phyloP scores from a whole-genome alignment of 2,113 vertebrate species.

The Ceratotherium simum region DNA sequence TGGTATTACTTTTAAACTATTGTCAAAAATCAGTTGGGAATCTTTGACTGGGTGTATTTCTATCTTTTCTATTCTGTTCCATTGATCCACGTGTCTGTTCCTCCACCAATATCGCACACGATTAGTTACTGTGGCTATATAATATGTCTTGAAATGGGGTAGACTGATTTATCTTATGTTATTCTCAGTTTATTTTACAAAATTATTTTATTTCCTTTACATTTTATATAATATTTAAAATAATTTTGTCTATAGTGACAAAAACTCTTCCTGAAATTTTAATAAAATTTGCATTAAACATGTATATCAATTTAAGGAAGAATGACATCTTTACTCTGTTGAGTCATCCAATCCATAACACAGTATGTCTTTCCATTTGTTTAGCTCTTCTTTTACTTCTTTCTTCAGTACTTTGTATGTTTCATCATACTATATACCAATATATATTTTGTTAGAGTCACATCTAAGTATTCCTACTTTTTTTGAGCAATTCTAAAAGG shows the following conservation, averaged over 20 bases:
- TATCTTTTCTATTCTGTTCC: neutral
- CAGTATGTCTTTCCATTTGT: no score
- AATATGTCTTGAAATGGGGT: neutral
- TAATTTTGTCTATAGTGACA: neutral
- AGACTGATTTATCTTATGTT: neutral
- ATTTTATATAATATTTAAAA: neutral
- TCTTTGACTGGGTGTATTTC: neutral
- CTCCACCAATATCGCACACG: neutral
- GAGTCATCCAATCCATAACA: no score
- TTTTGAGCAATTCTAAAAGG: neutral
- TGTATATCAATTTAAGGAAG: neutral
- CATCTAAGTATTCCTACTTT: neutral
- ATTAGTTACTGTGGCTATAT: neutral
- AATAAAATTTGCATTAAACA: neutral
- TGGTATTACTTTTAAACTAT: neutral
- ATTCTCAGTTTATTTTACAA: neutral
- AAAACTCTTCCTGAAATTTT: neutral
- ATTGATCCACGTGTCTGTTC: no score
- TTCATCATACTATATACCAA: neutral
- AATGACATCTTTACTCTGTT: neutral
- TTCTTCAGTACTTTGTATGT: neutral
- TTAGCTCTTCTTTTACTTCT: neutral
- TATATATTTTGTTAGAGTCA: neutral
- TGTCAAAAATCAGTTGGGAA: neutral
- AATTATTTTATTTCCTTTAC: neutral